Evolutionary conservation across 2,113 vertebrate genomes (phyloP).

Genomic region (Misgurnus mizolepis): DNA sequence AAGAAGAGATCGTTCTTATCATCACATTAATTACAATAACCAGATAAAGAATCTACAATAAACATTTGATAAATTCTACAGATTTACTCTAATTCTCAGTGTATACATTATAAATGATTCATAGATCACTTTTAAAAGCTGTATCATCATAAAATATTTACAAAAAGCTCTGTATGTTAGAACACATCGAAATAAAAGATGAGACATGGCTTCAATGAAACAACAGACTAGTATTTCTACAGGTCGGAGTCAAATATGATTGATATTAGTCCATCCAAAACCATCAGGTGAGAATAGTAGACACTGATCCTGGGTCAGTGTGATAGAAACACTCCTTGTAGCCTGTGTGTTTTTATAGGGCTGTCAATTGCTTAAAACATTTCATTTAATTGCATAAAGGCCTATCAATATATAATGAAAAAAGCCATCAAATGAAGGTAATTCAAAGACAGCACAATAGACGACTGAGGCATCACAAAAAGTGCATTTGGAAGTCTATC

Average conservation of each 20-base stretch:
- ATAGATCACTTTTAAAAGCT: slow-evolving; percentile 45
- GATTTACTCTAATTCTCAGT: slow-evolving; percentile 49
- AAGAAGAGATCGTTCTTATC: slow-evolving; percentile 47
- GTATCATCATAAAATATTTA: slow-evolving; percentile 51
- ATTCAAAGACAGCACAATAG: too few species aligned
- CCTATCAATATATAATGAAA: too few species aligned
- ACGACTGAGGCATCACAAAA: too few species aligned
- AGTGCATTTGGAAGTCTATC: too few species aligned
- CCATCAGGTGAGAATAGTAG: not conserved
- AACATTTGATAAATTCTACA: slow-evolving; percentile 41
- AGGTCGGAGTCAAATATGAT: slow-evolving; percentile 9
- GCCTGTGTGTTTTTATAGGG: not conserved
- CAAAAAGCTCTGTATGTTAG: slow-evolving; percentile 40
- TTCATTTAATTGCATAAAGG: too few species aligned
- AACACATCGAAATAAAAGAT: slow-evolving; percentile 23
- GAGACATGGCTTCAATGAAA: slow-evolving; percentile 1
- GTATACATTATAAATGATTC: slow-evolving; percentile 50
- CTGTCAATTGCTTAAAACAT: too few species aligned
- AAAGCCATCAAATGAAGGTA: too few species aligned
- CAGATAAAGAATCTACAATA: slow-evolving; percentile 53
- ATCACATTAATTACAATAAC: slow-evolving; percentile 49
- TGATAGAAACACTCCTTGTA: not conserved
- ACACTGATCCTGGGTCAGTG: slow-evolving; percentile 4
- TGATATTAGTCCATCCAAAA: not conserved
- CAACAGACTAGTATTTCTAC: slow-evolving; percentile 12